Evolutionary conservation across 2,888 invertebrate genomes (phyloP), one percentile per base, ranked within the genome.

Genomic region (Idaea aversata): DNA sequence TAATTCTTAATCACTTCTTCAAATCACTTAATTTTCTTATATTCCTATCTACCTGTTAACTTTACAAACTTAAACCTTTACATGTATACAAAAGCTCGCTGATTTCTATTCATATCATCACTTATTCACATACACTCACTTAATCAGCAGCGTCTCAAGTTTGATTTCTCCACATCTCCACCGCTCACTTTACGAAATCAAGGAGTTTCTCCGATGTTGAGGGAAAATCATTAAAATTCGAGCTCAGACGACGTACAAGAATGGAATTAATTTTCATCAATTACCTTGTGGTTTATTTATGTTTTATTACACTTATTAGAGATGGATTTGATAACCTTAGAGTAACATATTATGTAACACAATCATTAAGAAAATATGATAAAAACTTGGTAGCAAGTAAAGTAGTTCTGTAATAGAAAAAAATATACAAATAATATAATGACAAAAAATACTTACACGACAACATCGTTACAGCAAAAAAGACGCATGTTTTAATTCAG

Each of bases 161-260:
- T 25, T 47, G 47, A 47, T 47, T 47, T 47, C 47, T 47, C 36
- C 36, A 36, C 36, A 13, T 47, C 47, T 47, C 36, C 36, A 36
- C 36, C 47, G 47, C 47, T 47, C 47, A 47, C 47, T 47, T 47
- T 47, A 47, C 63, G 68, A 68, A 62, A 62, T 63, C 67, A 71
- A 65, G 61, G 61, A 61, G 72, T 59, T 82, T 78, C 75, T 84
- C 82, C 13, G 47, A 82, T 47, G 47, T 47, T 47, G 47, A 10
- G 47, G 13, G 47, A 82, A 82, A 85, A 84, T 84, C 83, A 80
- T 80, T 82, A 81, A 84, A 80, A 80, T 78, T 77, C 47, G 76
- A 80, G 80, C 82, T 78, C 81, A 80, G 78, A 85, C 84, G 78
- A 81, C 75, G 78, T 77, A 79, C 76, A 79, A 79, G 80, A 78